Evolutionary conservation across 2,888 invertebrate species (phyloP).

Genomic region (Brenthis daphne): DNA sequence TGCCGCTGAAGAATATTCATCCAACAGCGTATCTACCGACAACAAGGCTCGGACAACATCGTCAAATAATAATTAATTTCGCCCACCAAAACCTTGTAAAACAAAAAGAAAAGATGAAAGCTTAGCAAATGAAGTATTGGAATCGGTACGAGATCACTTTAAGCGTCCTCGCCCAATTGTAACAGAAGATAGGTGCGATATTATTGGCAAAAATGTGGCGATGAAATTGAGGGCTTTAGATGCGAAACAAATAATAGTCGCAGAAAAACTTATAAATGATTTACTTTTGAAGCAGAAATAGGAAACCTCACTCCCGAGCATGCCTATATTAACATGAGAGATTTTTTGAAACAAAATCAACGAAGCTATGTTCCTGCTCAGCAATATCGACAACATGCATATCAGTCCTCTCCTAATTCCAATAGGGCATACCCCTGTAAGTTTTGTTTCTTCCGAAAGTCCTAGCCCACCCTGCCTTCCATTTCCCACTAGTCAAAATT

Average conservation of each 20-base stretch:
- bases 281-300: slow-evolving; percentile 33
- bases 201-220: slow-evolving; percentile 25
- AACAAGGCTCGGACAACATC: slow-evolving; percentile 21
- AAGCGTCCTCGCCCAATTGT: slow-evolving; percentile 35
- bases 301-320: slow-evolving; percentile 30
- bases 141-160: slow-evolving; percentile 36
- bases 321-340: slow-evolving; percentile 34
- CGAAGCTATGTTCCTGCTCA: slow-evolving; percentile 33
- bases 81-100: slow-evolving; percentile 34
- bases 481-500: slow-evolving; percentile 36
- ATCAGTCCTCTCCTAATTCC: slow-evolving; percentile 29
- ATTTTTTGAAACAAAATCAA: slow-evolving; percentile 39
- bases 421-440: slow-evolving; percentile 28
- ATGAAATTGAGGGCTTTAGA: slow-evolving; percentile 25
- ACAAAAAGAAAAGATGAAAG: slow-evolving; percentile 33
- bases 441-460: slow-evolving; percentile 36
- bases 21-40: neutral
- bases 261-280: slow-evolving; percentile 35
- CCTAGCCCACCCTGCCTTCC: slow-evolving; percentile 33
- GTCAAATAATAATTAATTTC: slow-evolving; percentile 33
- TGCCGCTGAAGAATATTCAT: too few species aligned
- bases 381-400: slow-evolving; percentile 33
- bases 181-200: neutral
- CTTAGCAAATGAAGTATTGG: slow-evolving; percentile 32
- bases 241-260: slow-evolving; percentile 30